These are phyloP conservation scores for Dicyrtomina minuta DNA, from an alignment of 2,888 invertebrate genomes.

Conservation along the genomic window DNA sequence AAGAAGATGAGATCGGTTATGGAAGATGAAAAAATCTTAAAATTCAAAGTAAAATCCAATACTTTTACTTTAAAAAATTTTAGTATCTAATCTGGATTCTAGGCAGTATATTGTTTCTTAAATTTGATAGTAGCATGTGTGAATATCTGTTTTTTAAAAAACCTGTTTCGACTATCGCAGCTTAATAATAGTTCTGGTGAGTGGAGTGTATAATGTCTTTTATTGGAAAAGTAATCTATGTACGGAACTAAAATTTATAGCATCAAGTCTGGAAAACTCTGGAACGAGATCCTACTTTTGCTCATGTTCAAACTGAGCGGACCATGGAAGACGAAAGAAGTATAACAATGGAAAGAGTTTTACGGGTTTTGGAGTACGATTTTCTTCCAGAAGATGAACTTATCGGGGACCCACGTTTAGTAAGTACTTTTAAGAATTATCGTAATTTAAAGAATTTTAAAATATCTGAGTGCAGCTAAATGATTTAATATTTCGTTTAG, in stretches of 20 bases:
- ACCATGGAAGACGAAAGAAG: constrained; percentile 61
- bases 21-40: constrained; percentile 73
- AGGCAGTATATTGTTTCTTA: too few relatives aligned
- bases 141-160: too few relatives aligned
- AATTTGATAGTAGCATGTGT: too few relatives aligned
- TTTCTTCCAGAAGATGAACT: constrained; percentile 59
- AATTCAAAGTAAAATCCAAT: constrained; percentile 68
- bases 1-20: constrained; percentile 76
- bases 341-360: constrained; percentile 63
- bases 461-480: too few relatives aligned
- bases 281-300: constrained; percentile 65
- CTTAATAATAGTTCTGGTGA: too few relatives aligned
- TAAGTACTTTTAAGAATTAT: constrained; percentile 34
- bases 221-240: too few relatives aligned
- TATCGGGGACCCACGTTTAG: constrained; percentile 44
- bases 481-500: too few relatives aligned
- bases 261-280: constrained; percentile 63
- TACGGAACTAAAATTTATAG: too few relatives aligned
- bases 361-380: constrained; percentile 67
- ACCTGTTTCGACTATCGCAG: too few relatives aligned
- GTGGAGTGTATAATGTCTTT: too few relatives aligned
- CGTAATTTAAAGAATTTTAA: too few relatives aligned
- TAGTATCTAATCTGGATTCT: background rate
- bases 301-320: constrained; percentile 59
- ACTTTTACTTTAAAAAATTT: background rate